phyloP scores from a whole-genome alignment of 2,888 invertebrate species.

The Troides oblongomaculatus region DNA sequence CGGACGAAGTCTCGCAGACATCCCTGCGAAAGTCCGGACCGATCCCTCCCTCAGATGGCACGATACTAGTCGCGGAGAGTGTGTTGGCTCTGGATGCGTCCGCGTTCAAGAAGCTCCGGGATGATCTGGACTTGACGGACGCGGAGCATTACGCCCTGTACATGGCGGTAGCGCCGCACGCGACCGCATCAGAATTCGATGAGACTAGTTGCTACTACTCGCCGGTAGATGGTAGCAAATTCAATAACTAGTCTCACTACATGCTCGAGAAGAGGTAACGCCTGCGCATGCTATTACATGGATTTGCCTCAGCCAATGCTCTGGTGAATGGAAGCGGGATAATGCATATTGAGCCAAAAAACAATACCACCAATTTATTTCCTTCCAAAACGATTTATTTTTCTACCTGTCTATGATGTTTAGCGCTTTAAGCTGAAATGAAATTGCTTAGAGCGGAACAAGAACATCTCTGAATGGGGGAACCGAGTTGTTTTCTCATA shows the following conservation, averaged over 20 bases:
- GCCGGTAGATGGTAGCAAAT: conserved; percentile 88
- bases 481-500: too few species aligned
- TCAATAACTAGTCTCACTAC: conserved; percentile 53
- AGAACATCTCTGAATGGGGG: too few species aligned
- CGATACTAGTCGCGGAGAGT: conserved; percentile 81
- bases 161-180: conserved; percentile 91
- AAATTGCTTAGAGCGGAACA: too few species aligned
- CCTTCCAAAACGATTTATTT: too few species aligned
- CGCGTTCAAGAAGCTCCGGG: conserved; percentile 64
- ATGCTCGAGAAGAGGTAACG: too few species aligned
- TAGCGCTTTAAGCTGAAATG: too few species aligned
- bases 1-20: conserved; percentile 56
- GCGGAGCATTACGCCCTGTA: conserved; percentile 94
- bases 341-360: too few species aligned
- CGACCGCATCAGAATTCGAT: conserved; percentile 92
- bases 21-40: conserved; percentile 50
- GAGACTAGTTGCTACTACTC: conserved; percentile 93
- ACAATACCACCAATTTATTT: too few species aligned
- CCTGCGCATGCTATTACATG: too few species aligned
- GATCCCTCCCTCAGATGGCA: conserved; percentile 76
- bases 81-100: conserved; percentile 70
- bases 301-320: too few species aligned
- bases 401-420: too few species aligned
- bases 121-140: conserved; percentile 87
- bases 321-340: too few species aligned